Base-by-base conservation (phyloP, 92 coral and sea anemone genomes). In the Porites cylindrica region DNA sequence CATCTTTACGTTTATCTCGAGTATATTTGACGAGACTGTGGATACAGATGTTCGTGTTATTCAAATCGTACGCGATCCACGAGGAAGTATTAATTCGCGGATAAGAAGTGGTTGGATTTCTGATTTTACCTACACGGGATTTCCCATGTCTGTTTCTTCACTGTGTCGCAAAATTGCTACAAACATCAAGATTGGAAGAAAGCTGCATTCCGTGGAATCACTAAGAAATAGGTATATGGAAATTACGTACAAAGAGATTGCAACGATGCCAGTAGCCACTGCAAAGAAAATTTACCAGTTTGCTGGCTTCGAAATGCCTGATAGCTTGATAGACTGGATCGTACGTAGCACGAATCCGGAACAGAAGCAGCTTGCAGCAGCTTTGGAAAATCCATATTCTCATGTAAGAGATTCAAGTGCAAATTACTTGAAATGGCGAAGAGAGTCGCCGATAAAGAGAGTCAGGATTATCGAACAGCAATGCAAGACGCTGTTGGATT, bases 31-130 rank as follows among this genome's bases (percentile, higher is more conserved):
- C 18, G 89, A 56, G 32, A 85, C 77, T 67, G 83, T 77, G 1
- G 83, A 85, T 70, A 77, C 89, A 0, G 89, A 85, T 16, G 67
- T 85, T 58, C 71, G 83, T 14, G 77, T 85, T 32, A 51, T 85
- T 78, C 89, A 85, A 54, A 78, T 85, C 7, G 89, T 85, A 8
- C 89, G 89, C 14, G 89, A 85, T 67, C 89, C 89, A 7, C 80
- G 89, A 19, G 89, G 89, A 56, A 85, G 89, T n/a, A 69, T 85
- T 0, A 85, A 85, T 29, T 85, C 89, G 16, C 51, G 84, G 77
- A 85, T 85, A 77, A 85, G 61, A 19, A 50, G 17, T 21, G 82
- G 83, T 1, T 85, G 89, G 89, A 54, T 85, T 29, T 70, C 89
- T 6, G 89, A 85, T 77, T 85, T 38, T 24, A 85, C 89, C 0